Percentiles rank a stretch among this genome's conserved stretches.
Evolutionary conservation across 2,797 vertebrate genomes (phyloP).

Genomic region (Cossypha heuglini): DNA sequence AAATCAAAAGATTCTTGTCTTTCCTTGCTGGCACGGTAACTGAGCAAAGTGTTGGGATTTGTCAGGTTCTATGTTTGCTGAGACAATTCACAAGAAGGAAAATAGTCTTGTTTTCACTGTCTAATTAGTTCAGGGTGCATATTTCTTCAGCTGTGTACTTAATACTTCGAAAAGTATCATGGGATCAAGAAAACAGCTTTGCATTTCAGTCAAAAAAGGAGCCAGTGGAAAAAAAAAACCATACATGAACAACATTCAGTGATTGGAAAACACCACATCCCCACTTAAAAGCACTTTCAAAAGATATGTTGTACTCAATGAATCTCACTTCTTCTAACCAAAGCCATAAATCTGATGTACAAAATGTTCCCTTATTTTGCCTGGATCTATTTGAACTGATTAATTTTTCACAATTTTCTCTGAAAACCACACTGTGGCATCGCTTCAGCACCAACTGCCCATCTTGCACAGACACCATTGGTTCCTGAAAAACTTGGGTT

Average conservation of each 20-base stretch:
- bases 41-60: neutral
- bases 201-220: neutral
- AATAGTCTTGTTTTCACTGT: neutral
- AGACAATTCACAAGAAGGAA: neutral
- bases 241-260: neutral
- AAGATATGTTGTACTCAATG: neutral
- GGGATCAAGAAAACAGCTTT: neutral
- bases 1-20: neutral
- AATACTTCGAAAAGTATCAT: neutral
- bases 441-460: neutral
- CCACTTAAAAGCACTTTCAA: neutral
- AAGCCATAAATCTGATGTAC: neutral
- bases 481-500: conserved; percentile 47
- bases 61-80: neutral
- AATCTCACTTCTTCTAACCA: neutral
- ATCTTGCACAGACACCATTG: neutral
- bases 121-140: neutral
- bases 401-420: conserved; percentile 24
- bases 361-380: conserved; percentile 7
- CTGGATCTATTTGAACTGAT: neutral
- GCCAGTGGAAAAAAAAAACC: neutral
- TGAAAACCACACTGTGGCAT: conserved; percentile 31
- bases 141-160: conserved; percentile 2
- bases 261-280: neutral
- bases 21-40: neutral